These are phyloP conservation scores for Anas acuta DNA, from an alignment of 2,797 vertebrate species.

Conservation along the genomic window DNA sequence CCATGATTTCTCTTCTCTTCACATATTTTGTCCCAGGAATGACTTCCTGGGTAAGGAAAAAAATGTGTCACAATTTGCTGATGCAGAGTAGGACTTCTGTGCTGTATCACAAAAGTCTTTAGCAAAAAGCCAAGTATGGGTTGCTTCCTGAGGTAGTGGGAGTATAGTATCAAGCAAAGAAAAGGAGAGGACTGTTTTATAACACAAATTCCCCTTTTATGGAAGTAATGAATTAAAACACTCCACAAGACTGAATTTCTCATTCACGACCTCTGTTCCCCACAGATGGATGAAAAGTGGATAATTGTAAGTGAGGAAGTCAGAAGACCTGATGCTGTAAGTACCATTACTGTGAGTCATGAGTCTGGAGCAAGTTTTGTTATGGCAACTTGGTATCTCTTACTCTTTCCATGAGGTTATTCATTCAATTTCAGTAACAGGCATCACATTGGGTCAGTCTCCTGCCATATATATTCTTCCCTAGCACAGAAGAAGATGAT, in stretches of 20 bases:
- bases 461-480: neutral
- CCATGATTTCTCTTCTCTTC: neutral
- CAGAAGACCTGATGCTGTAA: constrained; percentile 44
- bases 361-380: constrained; percentile 4
- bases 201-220: neutral
- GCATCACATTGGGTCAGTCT: neutral
- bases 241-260: constrained; percentile 13
- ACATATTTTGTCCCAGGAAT: neutral
- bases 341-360: constrained; percentile 31
- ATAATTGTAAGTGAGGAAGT: constrained; percentile 54
- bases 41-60: neutral
- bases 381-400: neutral
- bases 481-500: neutral
- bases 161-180: neutral
- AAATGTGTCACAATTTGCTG: neutral
- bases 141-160: neutral
- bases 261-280: constrained; percentile 45
- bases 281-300: constrained; percentile 47
- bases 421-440: neutral
- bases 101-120: neutral
- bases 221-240: neutral
- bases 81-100: neutral
- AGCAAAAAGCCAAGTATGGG: neutral
- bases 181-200: neutral
- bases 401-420: neutral